Evolutionary conservation across 1,140 invertebrate species (phyloP), one percentile per base, ranked within the genome.

Genomic region (Scaptodrosophila lebanonensis): DNA sequence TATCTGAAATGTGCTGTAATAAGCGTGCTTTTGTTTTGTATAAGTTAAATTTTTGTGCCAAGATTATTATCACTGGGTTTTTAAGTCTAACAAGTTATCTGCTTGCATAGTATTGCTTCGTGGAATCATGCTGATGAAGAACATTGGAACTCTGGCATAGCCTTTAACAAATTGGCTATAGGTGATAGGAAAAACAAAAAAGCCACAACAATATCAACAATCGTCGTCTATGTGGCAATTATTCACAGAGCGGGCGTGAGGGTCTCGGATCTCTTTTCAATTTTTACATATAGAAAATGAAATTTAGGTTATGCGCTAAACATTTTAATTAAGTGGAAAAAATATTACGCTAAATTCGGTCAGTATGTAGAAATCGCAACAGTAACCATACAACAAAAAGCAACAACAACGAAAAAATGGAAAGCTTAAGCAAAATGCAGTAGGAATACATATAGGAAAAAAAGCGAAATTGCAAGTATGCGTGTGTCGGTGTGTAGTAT

Each of bases 271-370:
- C 38, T 58, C 29, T 11, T n/a, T n/a, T n/a, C n/a, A 25, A 25
- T 3, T 8, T 25, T 25, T 25, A 25, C 22, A 25, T 47, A 52
- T 65, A 54, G 63, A 79, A 69, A 77, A 73, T 20, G 56, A 79
- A 82, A 79, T 79, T 79, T 66, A 82, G 75, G 75, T 66, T 79
- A 75, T 79, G 75, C 69, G 70, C 75, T 62, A 50, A 79, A 79
- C 75, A 82, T 79, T 79, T 79, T 82, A 82, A 79, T 82, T 82
- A 79, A 79, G 62, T 75, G 75, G 69, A 79, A 79, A n/a, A 79
- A 73, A 73, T 77, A 77, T 77, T 77, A 77, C 73, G 72, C 66
- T 72, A 72, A 77, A 79, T 77, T 77, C 64, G 73, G 71, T 71
- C 62, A 60, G 53, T 49, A 39, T 69, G 69, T 79, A 82, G 73